A percentile compares a stretch with the other conserved stretches of the same genome.
These are phyloP conservation scores for Catonia carolina DNA, from an alignment of 2,888 invertebrate species.

Conservation along the genomic window DNA sequence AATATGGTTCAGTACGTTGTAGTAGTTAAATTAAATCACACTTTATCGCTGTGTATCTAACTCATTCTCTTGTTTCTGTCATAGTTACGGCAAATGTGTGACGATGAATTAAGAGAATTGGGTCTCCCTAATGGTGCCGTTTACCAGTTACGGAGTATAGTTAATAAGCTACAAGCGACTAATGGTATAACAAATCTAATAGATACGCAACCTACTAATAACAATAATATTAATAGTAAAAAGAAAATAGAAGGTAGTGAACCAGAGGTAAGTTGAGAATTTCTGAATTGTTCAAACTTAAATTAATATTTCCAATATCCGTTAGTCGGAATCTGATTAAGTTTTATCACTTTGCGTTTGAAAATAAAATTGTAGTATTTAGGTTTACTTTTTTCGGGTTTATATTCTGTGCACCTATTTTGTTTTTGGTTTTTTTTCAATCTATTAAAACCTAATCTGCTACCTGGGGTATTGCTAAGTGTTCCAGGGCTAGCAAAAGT, in stretches of 20 bases:
- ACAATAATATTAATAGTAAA: slow-evolving; percentile 37
- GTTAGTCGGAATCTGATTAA: background rate
- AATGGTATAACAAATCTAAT: slow-evolving; percentile 39
- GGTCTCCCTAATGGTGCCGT: slow-evolving; percentile 46
- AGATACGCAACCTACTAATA: slow-evolving; percentile 32
- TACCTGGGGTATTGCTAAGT: no score
- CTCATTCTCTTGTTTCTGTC: no score
- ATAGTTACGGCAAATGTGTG: slow-evolving; percentile 44
- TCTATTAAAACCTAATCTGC: no score
- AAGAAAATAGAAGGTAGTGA: slow-evolving; percentile 23
- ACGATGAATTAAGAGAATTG: slow-evolving; percentile 56
- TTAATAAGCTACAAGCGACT: slow-evolving; percentile 42
- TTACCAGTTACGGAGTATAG: slow-evolving; percentile 51
- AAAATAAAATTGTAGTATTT: background rate
- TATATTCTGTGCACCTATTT: background rate
- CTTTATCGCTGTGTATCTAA: no score
- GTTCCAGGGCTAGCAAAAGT: no score
- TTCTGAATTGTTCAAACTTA: no score
- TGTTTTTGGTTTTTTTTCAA: no score
- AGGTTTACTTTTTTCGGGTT: background rate
- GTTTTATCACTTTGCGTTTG: background rate
- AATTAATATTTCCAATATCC: no score
- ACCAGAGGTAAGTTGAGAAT: slow-evolving; percentile 27
- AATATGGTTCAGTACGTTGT: no score
- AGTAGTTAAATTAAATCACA: no score